phyloP scores from a whole-genome alignment of 30 jellyfish, hydroid and myxozoan genomes.

The Pelagia noctiluca region DNA sequence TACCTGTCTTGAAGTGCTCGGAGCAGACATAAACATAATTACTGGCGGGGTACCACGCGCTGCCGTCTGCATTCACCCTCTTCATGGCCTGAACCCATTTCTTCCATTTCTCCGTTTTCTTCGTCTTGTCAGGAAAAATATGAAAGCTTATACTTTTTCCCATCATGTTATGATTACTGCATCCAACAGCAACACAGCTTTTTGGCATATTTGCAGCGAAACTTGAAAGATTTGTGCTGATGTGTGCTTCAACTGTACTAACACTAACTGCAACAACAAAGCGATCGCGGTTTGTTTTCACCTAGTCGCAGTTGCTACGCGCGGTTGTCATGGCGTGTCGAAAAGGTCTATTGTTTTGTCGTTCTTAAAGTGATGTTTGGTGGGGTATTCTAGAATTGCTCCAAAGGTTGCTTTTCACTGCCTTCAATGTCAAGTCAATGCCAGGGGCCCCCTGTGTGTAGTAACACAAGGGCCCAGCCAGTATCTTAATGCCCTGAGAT shows the following conservation, averaged over 20 bases:
- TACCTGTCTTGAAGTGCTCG: slow-evolving; percentile 28
- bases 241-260: no score
- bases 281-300: slow-evolving; percentile 36
- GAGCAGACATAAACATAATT: slow-evolving; percentile 49
- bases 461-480: no score
- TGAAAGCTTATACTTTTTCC: slow-evolving; percentile 38
- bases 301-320: slow-evolving; percentile 50
- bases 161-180: slow-evolving; percentile 42
- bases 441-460: no score
- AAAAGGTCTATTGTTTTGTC: slow-evolving; percentile 57
- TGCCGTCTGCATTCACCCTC: slow-evolving; percentile 43
- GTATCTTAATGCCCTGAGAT: no score
- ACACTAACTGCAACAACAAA: background rate
- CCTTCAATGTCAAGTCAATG: no score
- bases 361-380: no score
- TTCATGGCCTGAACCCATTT: slow-evolving; percentile 58
- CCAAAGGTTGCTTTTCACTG: no score
- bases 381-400: no score
- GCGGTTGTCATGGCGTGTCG: slow-evolving; percentile 54
- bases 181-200: slow-evolving; percentile 49
- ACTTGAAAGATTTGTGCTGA: no score
- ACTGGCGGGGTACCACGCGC: slow-evolving; percentile 31
- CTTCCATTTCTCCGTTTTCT: slow-evolving; percentile 24
- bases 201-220: slow-evolving; percentile 32
- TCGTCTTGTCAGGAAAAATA: slow-evolving; percentile 9